phyloP scores from a whole-genome alignment of 2,113 vertebrate genomes.

The Mola mola region DNA sequence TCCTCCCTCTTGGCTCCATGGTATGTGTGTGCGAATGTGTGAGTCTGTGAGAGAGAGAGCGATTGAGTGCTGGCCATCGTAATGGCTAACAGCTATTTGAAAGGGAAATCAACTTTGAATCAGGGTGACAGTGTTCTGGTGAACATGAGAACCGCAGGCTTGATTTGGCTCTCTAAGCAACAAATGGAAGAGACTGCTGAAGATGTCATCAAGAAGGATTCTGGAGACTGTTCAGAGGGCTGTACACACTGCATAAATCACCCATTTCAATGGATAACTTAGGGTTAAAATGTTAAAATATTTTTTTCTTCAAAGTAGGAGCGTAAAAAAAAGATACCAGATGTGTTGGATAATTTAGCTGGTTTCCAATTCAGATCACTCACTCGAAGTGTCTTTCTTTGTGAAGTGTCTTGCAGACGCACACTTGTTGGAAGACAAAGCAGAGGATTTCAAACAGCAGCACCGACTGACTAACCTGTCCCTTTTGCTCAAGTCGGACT shows the following conservation, averaged over 20 bases:
- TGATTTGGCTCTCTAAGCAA: slow-evolving; percentile 43
- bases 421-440: background rate
- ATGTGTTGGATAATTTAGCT: background rate
- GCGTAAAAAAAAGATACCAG: no score
- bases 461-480: background rate
- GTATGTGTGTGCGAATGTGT: slow-evolving; percentile 18
- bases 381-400: slow-evolving; percentile 4
- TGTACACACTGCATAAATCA: slow-evolving; percentile 34
- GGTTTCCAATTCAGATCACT: slow-evolving; percentile 12
- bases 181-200: slow-evolving; percentile 28
- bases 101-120: slow-evolving; percentile 64
- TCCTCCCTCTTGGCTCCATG: slow-evolving; percentile 37
- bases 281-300: no score
- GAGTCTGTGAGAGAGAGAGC: slow-evolving; percentile 35
- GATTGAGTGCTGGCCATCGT: background rate
- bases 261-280: slow-evolving; percentile 19
- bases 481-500: background rate
- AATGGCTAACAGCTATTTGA: slow-evolving; percentile 35
- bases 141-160: slow-evolving; percentile 33
- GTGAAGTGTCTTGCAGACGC: background rate
- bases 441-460: background rate
- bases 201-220: slow-evolving; percentile 41
- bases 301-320: no score
- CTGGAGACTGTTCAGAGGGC: slow-evolving; percentile 16
- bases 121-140: slow-evolving; percentile 39